Evolutionary conservation across 2,888 invertebrate genomes (phyloP), one percentile per base, ranked within the genome.

Genomic region (Cephonodes hylas): DNA sequence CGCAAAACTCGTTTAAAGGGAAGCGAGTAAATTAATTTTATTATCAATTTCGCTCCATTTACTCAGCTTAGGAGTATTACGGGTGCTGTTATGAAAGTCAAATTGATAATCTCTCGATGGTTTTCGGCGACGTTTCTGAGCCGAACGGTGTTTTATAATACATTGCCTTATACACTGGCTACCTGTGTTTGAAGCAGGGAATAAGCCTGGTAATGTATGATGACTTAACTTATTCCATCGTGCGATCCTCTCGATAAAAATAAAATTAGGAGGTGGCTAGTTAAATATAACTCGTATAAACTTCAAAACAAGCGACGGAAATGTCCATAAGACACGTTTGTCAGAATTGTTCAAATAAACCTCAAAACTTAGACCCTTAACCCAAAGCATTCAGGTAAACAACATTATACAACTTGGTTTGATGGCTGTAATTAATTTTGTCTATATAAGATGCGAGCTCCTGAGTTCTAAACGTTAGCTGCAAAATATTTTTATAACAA

Each of bases 31-130:
- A 73, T 72, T 72, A 73, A 73, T 71, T 71, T 73, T 71, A 71
- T 70, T 71, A 72, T 72, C 71, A 72, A 72, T 71, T 69, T 71
- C 62, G 69, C 62, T 64, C 68, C 66, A 70, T 71, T 73, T 71
- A 68, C 66, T 66, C 66, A 66, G 69, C 64, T 63, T 68, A 67
- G 63, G 63, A 61, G 67, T 69, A 67, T 64, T 71, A 71, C 46
- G 34, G 60, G 63, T 62, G 65, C 61, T 61, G 64, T 72, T 69
- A 61, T 67, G 62, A 45, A 65, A 60, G 31, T 60, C 60, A 62
- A 68, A 68, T 70, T 70, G 69, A 67, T 71, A 70, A 72, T 67
- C 63, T 69, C 62, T 63, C 58, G 60, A 62, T 60, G 58, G 60
- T 38, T 61, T 61, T 46, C 20, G 46, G 48, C 42, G 48, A 60